Conservation (phyloP, 1,140 invertebrate species). For the Drosophila guanche region DNA sequence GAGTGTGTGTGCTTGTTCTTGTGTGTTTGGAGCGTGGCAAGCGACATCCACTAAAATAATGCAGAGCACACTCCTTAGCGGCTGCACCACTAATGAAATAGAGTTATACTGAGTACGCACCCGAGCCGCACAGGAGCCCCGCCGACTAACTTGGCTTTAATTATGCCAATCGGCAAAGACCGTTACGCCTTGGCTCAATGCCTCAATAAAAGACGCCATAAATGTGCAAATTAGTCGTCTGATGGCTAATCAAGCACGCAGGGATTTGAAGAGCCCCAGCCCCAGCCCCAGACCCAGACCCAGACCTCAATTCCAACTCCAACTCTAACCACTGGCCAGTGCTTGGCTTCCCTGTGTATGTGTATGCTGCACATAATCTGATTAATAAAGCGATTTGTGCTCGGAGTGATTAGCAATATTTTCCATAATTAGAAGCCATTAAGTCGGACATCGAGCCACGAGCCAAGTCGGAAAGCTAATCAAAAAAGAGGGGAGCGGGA, state of each 20-base stretch:
- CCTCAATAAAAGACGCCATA: conserved; percentile 75
- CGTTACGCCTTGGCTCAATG: conserved; percentile 33
- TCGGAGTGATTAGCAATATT: conserved; percentile 74
- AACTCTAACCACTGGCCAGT: no score
- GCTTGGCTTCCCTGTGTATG: conserved; percentile 2
- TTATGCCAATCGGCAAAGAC: conserved; percentile 71
- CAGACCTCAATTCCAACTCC: not conserved
- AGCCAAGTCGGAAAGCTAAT: conserved; percentile 23
- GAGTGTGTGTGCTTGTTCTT: not conserved
- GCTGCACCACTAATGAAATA: conserved; percentile 73
- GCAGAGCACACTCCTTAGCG: conserved; percentile 44
- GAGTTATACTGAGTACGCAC: conserved; percentile 50
- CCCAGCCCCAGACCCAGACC: conserved; percentile 39
- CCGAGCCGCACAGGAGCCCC: not conserved
- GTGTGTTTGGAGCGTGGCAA: not conserved
- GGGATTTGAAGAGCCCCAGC: conserved; percentile 35
- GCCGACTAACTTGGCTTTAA: conserved; percentile 55
- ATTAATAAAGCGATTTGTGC: conserved; percentile 77
- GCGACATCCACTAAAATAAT: conserved; percentile 42
- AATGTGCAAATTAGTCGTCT: conserved; percentile 77
- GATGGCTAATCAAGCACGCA: conserved; percentile 65
- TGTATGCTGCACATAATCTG: conserved; percentile 57
- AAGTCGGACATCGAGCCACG: conserved; percentile 43
- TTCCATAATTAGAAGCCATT: conserved; percentile 72
- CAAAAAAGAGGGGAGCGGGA: conserved; percentile 1